phyloP scores from a whole-genome alignment of 2,888 invertebrate species.

The Scaptodrosophila latifasciaeformis region DNA sequence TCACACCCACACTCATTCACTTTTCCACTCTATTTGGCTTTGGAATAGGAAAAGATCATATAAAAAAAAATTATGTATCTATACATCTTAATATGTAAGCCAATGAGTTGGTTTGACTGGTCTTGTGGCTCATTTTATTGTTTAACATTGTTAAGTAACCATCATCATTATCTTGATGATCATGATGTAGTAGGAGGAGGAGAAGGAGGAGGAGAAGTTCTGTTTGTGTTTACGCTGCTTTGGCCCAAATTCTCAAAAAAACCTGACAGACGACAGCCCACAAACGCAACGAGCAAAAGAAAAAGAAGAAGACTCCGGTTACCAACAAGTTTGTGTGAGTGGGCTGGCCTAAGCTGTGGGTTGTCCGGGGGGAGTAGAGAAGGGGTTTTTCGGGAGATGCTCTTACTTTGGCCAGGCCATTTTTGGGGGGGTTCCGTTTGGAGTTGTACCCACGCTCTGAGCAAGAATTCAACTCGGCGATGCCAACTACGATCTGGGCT shows the following conservation, averaged over 20 bases:
- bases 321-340: constrained; percentile 31
- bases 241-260: constrained; percentile 59
- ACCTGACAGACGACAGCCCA: constrained; percentile 44
- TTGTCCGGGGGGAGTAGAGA: constrained; percentile 26
- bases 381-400: constrained; percentile 31
- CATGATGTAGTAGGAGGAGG: too few species aligned
- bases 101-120: too few species aligned
- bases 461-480: background rate
- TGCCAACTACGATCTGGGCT: constrained; percentile 24
- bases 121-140: constrained; percentile 48
- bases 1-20: constrained; percentile 15
- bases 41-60: too few species aligned
- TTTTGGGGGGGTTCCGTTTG: background rate
- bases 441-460: constrained; percentile 2
- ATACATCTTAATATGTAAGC: too few species aligned
- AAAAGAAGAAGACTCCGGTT: constrained; percentile 2
- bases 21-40: too few species aligned
- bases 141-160: constrained; percentile 63
- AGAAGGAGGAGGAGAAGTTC: too few species aligned
- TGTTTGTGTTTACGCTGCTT: constrained; percentile 56
- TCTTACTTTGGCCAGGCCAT: background rate
- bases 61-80: too few species aligned
- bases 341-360: constrained; percentile 34
- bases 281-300: constrained; percentile 12
- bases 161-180: constrained; percentile 42